These are phyloP conservation scores for Melanogrammus aeglefinus DNA, from an alignment of 2,797 vertebrate genomes.

Conservation along the genomic window DNA sequence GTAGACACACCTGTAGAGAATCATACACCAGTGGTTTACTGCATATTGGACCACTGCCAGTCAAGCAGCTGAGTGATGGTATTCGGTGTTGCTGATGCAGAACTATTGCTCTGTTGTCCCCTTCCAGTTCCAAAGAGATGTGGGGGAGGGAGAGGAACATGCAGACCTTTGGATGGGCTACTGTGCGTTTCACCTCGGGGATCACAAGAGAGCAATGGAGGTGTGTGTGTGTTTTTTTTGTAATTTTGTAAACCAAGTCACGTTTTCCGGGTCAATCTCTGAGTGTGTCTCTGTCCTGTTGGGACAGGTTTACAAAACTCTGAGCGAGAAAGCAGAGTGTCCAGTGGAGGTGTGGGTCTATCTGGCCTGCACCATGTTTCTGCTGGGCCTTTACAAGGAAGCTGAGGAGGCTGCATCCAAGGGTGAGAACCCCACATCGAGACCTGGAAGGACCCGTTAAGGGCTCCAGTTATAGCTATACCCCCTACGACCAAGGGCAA, in stretches of 20 bases:
- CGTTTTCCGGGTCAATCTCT: neutral
- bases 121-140: conserved; percentile 87
- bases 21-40: neutral
- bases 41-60: neutral
- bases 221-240: conserved; percentile 68
- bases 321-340: conserved; percentile 77
- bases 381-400: conserved; percentile 92
- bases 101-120: conserved; percentile 24
- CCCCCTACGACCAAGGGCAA: neutral
- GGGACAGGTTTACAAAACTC: conserved; percentile 85
- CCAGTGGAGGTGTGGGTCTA: conserved; percentile 88
- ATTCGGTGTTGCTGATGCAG: conserved; percentile 21
- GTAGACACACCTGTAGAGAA: conserved; percentile 55
- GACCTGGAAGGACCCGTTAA: neutral
- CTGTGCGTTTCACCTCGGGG: conserved; percentile 92
- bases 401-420: conserved; percentile 90
- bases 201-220: conserved; percentile 93
- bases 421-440: conserved; percentile 66
- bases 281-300: conserved; percentile 21
- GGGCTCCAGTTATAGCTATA: neutral
- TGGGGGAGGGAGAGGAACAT: conserved; percentile 83
- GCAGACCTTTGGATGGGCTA: conserved; percentile 89
- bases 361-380: conserved; percentile 89
- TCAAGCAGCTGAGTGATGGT: neutral
- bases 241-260: neutral